Evolutionary conservation across 2,888 invertebrate species (phyloP).

Genomic region (Diplazon laetatorius): DNA sequence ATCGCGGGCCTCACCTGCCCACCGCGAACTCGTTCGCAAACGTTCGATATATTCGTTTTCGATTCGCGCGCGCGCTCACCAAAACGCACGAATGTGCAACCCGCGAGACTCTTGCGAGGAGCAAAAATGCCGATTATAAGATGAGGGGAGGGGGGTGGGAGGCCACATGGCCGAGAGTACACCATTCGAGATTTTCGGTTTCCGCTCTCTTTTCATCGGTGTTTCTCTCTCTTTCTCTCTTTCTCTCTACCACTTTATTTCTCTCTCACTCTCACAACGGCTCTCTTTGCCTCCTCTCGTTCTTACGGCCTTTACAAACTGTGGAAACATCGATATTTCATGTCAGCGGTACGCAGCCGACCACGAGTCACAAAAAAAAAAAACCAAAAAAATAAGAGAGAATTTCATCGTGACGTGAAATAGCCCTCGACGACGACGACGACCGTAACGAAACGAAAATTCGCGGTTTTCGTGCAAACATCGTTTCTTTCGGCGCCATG

Average conservation of each 20-base stretch:
- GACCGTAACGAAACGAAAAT: constrained; percentile 55
- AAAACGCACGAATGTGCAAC: constrained; percentile 21
- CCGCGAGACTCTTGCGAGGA: neutral
- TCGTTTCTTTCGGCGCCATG: constrained; percentile 38
- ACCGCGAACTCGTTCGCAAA: constrained; percentile 31
- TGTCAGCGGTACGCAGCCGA: constrained; percentile 26
- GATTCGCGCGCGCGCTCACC: neutral
- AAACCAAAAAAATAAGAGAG: too few species aligned
- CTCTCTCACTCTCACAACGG: too few species aligned
- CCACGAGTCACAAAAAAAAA: constrained; percentile 18
- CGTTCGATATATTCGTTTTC: too few species aligned
- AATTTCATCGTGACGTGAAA: too few species aligned
- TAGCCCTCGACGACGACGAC: constrained; percentile 26
- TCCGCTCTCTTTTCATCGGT: constrained; percentile 57
- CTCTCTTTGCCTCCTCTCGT: constrained; percentile 7
- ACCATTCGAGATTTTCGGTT: constrained; percentile 74
- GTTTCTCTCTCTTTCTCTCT: constrained; percentile 14
- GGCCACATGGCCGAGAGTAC: constrained; percentile 64
- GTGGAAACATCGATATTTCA: constrained; percentile 50
- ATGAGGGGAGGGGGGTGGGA: too few species aligned
- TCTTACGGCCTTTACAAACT: constrained; percentile 11
- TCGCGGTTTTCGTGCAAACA: constrained; percentile 42
- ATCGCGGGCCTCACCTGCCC: constrained; percentile 27
- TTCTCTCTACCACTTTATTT: constrained; percentile 72
- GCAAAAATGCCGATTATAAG: constrained; percentile 42